These are phyloP conservation scores for Amblyopsis hoosieri DNA, from an alignment of 2,797 vertebrate genomes.

Conservation along the genomic window DNA sequence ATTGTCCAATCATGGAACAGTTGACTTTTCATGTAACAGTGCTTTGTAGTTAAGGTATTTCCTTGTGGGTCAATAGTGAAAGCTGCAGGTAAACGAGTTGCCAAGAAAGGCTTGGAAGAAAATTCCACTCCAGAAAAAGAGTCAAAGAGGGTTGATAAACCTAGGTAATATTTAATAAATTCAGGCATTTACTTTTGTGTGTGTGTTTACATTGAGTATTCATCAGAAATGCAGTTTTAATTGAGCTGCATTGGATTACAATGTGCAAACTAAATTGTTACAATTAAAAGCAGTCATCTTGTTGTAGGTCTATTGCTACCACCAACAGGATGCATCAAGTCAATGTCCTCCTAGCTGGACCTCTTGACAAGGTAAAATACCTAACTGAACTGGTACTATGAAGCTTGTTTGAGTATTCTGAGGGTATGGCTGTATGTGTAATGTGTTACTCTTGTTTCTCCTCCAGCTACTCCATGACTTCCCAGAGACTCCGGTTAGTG, in stretches of 20 bases:
- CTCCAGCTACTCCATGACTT: constrained; percentile 87
- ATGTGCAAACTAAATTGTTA: background rate
- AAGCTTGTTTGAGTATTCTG: no score
- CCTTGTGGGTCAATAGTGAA: constrained; percentile 76
- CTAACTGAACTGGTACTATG: no score
- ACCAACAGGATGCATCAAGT: constrained; percentile 82
- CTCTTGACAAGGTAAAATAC: constrained; percentile 84
- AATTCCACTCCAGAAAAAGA: constrained; percentile 74
- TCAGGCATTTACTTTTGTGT: no score
- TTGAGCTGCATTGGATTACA: background rate
- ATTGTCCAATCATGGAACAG: background rate
- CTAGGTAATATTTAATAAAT: constrained; percentile 68
- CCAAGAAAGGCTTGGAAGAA: constrained; percentile 85
- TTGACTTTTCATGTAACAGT: background rate
- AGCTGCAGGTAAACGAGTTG: constrained; percentile 87
- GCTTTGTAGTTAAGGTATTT: background rate
- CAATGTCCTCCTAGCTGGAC: constrained; percentile 77
- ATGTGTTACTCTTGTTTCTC: background rate
- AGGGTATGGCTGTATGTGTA: no score
- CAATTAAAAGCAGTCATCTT: constrained; percentile 14
- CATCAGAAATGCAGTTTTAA: no score
- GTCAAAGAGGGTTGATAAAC: constrained; percentile 79
- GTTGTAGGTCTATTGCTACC: constrained; percentile 63
- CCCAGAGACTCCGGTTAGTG: constrained; percentile 83
- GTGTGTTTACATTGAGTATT: no score